These are phyloP conservation scores for Odontomyia ornata DNA, from an alignment of 2,888 invertebrate species.

Conservation along the genomic window DNA sequence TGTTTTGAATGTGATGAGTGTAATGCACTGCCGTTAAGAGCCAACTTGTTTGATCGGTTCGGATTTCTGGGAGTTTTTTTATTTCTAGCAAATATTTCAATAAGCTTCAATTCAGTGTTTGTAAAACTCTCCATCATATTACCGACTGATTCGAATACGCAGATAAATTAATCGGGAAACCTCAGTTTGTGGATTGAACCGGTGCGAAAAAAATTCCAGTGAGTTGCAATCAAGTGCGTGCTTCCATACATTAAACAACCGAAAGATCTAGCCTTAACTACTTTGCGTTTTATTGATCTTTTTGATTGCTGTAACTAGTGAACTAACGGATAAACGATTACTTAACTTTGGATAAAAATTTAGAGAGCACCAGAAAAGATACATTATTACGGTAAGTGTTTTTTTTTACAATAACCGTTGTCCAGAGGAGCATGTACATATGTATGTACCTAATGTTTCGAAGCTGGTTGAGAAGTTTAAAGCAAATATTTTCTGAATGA, in stretches of 20 bases:
- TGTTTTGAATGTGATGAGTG: conserved; percentile 21
- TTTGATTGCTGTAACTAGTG: conserved; percentile 4
- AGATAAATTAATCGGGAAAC: background rate
- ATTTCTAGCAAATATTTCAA: background rate
- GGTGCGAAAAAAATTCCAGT: background rate
- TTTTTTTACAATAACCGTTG: background rate
- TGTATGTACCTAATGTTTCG: background rate
- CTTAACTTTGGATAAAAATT: conserved; percentile 30
- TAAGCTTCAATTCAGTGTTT: background rate
- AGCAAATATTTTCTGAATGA: conserved; percentile 10
- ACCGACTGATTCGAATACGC: background rate
- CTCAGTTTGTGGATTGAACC: background rate
- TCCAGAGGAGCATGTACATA: background rate
- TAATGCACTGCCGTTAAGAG: conserved; percentile 23
- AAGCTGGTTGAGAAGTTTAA: background rate
- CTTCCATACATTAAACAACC: conserved; percentile 7
- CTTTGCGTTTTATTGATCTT: conserved; percentile 27
- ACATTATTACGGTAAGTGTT: conserved; percentile 34
- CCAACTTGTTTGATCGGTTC: background rate
- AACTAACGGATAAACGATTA: conserved; percentile 32
- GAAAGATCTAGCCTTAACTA: background rate
- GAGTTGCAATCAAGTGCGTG: background rate
- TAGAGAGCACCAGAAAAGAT: background rate
- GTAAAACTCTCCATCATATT: background rate
- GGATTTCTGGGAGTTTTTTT: background rate